Evolutionary conservation across 1,140 invertebrate genomes (phyloP).

Genomic region (Semibalanus balanoides): DNA sequence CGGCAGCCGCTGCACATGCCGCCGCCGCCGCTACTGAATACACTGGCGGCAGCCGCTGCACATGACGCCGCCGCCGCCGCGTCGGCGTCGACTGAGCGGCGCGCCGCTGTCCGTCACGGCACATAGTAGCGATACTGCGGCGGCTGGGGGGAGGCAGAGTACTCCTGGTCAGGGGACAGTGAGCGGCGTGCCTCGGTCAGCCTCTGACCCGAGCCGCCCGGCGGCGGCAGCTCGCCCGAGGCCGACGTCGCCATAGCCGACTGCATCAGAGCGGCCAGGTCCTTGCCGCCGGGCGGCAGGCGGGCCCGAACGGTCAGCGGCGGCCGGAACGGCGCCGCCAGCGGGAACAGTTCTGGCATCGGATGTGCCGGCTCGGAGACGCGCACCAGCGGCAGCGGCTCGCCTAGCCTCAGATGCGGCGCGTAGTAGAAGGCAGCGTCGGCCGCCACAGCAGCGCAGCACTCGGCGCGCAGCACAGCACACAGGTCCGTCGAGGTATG

Average conservation of each 20-base stretch:
- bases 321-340: neutral
- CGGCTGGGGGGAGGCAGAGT: neutral
- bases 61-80: too few species aligned
- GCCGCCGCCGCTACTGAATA: too few species aligned
- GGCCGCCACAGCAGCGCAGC: neutral
- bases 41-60: too few species aligned
- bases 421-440: neutral
- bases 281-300: neutral
- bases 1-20: too few species aligned
- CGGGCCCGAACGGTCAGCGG: neutral
- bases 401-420: neutral
- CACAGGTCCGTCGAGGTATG: neutral
- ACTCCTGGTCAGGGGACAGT: neutral
- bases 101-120: neutral
- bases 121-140: neutral
- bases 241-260: neutral
- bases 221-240: too few species aligned
- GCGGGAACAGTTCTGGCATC: neutral
- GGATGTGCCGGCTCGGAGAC: too few species aligned
- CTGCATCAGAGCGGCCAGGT: neutral
- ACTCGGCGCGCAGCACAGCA: neutral
- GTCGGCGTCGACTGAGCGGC: too few species aligned
- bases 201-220: too few species aligned
- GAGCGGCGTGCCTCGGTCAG: neutral
- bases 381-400: neutral